Base-by-base conservation (phyloP, 2,113 vertebrate species). In the Oryzias celebensis region DNA sequence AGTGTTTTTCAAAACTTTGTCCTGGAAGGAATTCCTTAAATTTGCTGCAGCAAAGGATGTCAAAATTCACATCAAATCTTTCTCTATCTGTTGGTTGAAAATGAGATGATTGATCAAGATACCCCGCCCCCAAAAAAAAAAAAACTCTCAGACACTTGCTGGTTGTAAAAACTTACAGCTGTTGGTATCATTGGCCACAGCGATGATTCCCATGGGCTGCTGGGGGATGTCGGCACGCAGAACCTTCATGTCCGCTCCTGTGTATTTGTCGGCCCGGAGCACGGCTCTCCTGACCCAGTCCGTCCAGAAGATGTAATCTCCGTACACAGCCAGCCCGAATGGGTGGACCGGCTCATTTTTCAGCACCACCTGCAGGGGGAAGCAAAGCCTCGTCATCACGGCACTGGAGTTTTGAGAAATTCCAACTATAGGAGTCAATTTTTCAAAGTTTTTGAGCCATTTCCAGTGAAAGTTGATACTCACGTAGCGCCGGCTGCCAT, bases 231-330 rank as follows among this genome's bases (percentile, higher is more conserved):
- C 97, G 0, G 95, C 96, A 0, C 97, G 93, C 68, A 99, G 90
- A 8, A 98, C 93, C 74, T 97, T 96, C 93, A 98, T 96, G 82
- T 98, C 94, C 0, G 92, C 93, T 47, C 97, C 97, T 14, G 95
- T 92, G 14, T 95, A 94, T 70, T 99, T 99, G 91, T 97, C 96
- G 12, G 96, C 96, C 0, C 97, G 90, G 1, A 98, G 95, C 72
- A 99, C 97, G 0, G 97, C 96, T 56, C 97, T 85, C 68, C 97
- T 93, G 51, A 99, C 96, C 97, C 97, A 99, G 90, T 99, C 97
- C 0, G 97, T 99, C 97, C 97, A 99, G 91, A 99, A 99, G 86
- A 99, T 96, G 86, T 97, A 95, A 59, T 98, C 95, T 0, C 96
- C 97, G 0, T 98, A 98, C 52, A 99, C 97, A 0, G 97, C 94